Conservation (phyloP, 2,113 vertebrate genomes). For the Phasianus colchicus region DNA sequence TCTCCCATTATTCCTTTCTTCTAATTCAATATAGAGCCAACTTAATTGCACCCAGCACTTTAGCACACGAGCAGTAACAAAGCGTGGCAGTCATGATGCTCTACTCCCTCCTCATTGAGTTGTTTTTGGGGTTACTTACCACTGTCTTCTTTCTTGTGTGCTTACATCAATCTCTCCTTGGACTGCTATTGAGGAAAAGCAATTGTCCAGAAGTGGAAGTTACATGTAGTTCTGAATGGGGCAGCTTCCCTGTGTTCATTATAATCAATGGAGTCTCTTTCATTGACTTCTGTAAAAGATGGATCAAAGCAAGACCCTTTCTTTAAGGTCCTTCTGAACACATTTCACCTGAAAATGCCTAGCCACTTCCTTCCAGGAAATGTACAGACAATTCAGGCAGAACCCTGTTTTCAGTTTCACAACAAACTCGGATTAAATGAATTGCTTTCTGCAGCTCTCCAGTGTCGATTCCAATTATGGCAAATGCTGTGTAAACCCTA, state of each 20-base stretch:
- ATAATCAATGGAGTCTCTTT: constrained; percentile 23
- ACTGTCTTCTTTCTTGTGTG: background rate
- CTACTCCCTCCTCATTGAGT: constrained; percentile 18
- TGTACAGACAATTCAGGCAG: constrained; percentile 36
- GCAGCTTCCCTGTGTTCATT: background rate
- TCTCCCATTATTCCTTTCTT: background rate
- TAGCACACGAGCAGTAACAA: background rate
- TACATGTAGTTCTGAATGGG: constrained; percentile 15
- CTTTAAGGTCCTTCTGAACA: constrained; percentile 16
- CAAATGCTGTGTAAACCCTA: background rate
- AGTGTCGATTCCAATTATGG: constrained; percentile 20
- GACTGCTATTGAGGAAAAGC: constrained; percentile 36
- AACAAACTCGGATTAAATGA: constrained; percentile 24
- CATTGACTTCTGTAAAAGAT: constrained; percentile 18
- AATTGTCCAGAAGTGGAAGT: constrained; percentile 46
- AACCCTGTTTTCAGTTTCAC: constrained; percentile 35
- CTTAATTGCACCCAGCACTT: constrained; percentile 15
- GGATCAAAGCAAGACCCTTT: constrained; percentile 54
- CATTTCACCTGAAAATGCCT: constrained; percentile 39
- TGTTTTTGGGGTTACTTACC: background rate
- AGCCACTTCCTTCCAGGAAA: constrained; percentile 25
- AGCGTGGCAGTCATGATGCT: background rate
- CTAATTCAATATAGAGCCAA: background rate
- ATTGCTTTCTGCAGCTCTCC: constrained; percentile 35
- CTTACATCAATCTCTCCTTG: constrained; percentile 16